Evolutionary conservation across 2,888 invertebrate genomes (phyloP), one percentile per base, ranked within the genome.

Genomic region (Zygothrica quintamaculata): DNA sequence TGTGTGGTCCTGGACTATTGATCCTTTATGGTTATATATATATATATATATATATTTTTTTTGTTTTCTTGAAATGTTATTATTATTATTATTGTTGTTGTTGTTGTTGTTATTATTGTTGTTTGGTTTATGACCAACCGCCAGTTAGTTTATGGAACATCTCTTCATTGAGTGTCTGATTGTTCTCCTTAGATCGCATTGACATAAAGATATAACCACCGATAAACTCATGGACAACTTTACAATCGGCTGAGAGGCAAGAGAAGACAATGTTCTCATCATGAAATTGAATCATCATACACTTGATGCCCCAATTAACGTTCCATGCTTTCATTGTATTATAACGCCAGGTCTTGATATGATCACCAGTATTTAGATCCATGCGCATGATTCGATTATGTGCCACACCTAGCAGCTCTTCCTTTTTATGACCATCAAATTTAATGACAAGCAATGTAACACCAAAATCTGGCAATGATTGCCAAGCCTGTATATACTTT

Each of bases 251-350:
- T 2, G 98, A 98, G 58, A 96, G 94, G 56, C 98, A 98, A 48
- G 96, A 96, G 92, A 99, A 99, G 65, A 97, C 95, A n/a, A 98
- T 95, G 88, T 96, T 96, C 84, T 96, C 98, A 76, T 98, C 97
- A 86, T 99, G 98, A 89, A 99, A 98, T 89, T 99, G 98, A n/a
- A 99, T 96, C 96, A 97, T 97, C 95, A 99, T 97, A 91, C 98
- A 97, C 97, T 97, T 97, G 39, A 98, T 97, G 91, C 99, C 99
- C 99, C 99, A 99, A 92, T 99, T 99, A 1, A 99, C 98, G 90
- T 98, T 98, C 99, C 99, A 99, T 15, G 98, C 98, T 93, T 98
- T 97, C 96, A 99, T 97, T 42, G 96, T 97, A 86, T 97, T 97
- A 91, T 96, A 99, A 78, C 98, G 93, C 99, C 99, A 99, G 0